A percentile compares a stretch with the other conserved stretches of the same genome.
Evolutionary conservation across 2,888 invertebrate species (phyloP).

Genomic region (Myopa tessellatipennis): DNA sequence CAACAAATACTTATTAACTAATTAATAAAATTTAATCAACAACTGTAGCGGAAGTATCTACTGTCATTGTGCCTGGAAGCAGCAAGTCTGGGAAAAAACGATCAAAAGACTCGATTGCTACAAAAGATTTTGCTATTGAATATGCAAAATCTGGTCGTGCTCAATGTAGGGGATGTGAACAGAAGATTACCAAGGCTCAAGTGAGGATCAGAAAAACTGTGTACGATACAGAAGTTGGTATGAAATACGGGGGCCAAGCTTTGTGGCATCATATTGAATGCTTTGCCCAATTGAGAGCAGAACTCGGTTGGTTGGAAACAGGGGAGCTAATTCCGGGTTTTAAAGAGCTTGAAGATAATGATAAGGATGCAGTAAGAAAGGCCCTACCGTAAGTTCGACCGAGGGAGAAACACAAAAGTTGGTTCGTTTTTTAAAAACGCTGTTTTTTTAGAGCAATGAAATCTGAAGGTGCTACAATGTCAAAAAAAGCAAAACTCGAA

Average conservation of each 20-base stretch:
- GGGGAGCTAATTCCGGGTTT: constrained; percentile 85
- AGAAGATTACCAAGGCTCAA: constrained; percentile 81
- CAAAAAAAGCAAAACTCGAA: constrained; percentile 79
- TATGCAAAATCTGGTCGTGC: constrained; percentile 89
- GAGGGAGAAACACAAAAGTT: background rate
- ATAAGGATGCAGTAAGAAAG: constrained; percentile 74
- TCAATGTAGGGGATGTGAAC: constrained; percentile 84
- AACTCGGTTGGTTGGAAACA: constrained; percentile 78
- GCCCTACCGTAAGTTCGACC: constrained; percentile 73
- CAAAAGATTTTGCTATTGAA: constrained; percentile 81
- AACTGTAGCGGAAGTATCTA: constrained; percentile 25
- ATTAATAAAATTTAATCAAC: no score
- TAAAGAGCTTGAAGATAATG: constrained; percentile 76
- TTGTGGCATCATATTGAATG: constrained; percentile 94
- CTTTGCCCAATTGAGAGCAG: constrained; percentile 79
- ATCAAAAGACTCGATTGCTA: constrained; percentile 65
- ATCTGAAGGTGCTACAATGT: constrained; percentile 71
- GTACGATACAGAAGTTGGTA: constrained; percentile 82
- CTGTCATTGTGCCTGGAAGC: constrained; percentile 42
- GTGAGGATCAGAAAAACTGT: constrained; percentile 86
- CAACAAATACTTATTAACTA: background rate
- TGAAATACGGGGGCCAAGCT: constrained; percentile 84
- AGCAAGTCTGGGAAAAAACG: constrained; percentile 69
- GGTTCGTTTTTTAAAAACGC: background rate
- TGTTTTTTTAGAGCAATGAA: constrained; percentile 59